Base-by-base conservation (phyloP, 2,888 invertebrate species). In the Tachystola acroxantha region DNA sequence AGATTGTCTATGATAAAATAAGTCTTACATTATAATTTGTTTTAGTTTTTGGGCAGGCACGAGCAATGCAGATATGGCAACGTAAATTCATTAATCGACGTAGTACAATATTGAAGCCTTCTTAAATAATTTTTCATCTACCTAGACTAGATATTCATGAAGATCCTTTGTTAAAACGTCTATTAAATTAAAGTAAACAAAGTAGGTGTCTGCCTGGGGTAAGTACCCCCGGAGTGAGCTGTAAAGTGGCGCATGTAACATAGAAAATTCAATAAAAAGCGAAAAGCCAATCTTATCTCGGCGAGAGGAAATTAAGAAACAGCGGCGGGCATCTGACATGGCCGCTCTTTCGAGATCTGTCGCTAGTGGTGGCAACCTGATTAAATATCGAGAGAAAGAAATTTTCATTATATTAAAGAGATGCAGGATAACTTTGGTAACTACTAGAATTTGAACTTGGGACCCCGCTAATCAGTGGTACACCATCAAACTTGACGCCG, bases 191-290 rank as follows among this genome's bases (percentile, higher is more conserved):
- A 28, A 28, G 9, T 12, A 20, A 34, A 20, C 26, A 25, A 9
- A n/a, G 10, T 14, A 5, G 25, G 25, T 22, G 30, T 3, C 16
- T 13, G 2, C 20, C 32, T 6, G 11, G 12, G n/a, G 20, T 7
- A 5, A 20, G 32, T n/a, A 9, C 12, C 20, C 10, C 32, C 48
- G 53, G 51, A 59, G 61, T 60, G 61, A 72, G 71, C 74, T 73
- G 71, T 79, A 77, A 81, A 79, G 69, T 72, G 7, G 73, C 62
- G 65, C 68, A 69, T 70, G 69, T 76, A 73, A 75, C 73, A 77
- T 60, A 80, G 84, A 81, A 84, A 86, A 86, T 81, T 86, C 84
- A 85, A 86, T 86, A 86, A 86, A 86, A 86, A 85, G 78, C 86
- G 84, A 81, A 86, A 86, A 85, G 86, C 86, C 84, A 85, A 84